These are phyloP conservation scores for Dryas iulia DNA, from an alignment of 1,140 invertebrate genomes.

Conservation along the genomic window DNA sequence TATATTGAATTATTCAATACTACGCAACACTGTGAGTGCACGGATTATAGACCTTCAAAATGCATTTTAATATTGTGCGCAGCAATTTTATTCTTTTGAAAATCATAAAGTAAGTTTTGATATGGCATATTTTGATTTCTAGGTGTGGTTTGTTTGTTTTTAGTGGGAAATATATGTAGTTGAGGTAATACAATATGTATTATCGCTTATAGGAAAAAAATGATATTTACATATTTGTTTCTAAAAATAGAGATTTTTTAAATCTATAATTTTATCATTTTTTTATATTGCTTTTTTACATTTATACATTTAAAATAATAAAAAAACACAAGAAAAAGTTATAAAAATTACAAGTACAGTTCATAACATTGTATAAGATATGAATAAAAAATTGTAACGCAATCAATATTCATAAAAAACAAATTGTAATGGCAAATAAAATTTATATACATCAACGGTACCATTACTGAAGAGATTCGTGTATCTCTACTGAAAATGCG, in stretches of 20 bases:
- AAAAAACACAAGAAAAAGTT: no score
- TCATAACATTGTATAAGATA: no score
- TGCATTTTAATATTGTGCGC: slow-evolving; percentile 46
- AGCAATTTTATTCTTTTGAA: slow-evolving; percentile 11
- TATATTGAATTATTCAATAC: slow-evolving; percentile 63
- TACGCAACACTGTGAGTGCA: slow-evolving; percentile 48
- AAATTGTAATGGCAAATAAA: not conserved
- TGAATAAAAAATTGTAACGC: not conserved
- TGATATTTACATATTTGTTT: no score
- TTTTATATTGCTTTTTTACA: slow-evolving; percentile 2
- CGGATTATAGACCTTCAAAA: slow-evolving; percentile 45
- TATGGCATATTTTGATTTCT: not conserved
- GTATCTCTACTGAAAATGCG: slow-evolving; percentile 33
- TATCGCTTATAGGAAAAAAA: no score
- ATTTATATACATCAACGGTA: not conserved
- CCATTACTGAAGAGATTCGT: not conserved
- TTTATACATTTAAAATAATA: no score
- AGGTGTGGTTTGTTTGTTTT: no score
- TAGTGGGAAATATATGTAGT: no score
- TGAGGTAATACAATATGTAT: no score
- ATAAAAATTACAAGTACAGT: no score
- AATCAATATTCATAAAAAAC: not conserved
- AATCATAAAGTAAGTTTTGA: not conserved
- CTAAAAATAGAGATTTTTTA: no score
- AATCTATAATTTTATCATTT: no score